Base-by-base conservation (phyloP, 2,888 invertebrate genomes). In the Exocentrus adspersus region DNA sequence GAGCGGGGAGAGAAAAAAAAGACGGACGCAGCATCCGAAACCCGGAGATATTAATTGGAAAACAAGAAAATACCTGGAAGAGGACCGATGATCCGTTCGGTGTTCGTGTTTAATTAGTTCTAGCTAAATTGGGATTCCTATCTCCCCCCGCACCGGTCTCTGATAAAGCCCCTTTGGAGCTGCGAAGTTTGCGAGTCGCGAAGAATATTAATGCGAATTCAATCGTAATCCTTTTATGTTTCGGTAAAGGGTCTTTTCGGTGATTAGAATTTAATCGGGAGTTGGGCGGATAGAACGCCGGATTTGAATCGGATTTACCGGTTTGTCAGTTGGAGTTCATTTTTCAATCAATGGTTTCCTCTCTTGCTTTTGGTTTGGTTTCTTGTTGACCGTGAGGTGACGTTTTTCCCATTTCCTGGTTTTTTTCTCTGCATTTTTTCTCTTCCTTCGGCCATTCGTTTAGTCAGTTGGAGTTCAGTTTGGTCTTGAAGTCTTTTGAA, bases 11-110 rank as follows among this genome's bases (percentile, higher is more conserved):
- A n/a, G n/a, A n/a, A 60, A 67, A 62, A 62, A 64, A 62, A 62
- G 64, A 60, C 54, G 37, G 37, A 5, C 24, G 24, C 24, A n/a
- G n/a, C 37, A 56, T 53, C 50, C 53, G 60, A 62, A 62, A 61
- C 64, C 59, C 59, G 53, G 58, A n/a, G n/a, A 53, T 67, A 67
- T 67, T 67, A 67, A 69, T 67, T 69, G 64, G 64, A 69, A 67
- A 64, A 64, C 64, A 64, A 64, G 61, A 61, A 61, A 61, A 56
- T 57, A 60, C 53, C 42, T 46, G 37, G 37, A 62, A 65, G 62
- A 59, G 51, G 65, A 43, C 58, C 62, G 65, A 54, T 65, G 52
- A 62, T 62, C 58, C 58, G 58, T 28, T 65, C 42, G 50, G 61
- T 46, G 41, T 37, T 37, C 30, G 50, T 50, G 48, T 64, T 64